Base-by-base conservation (phyloP, 1,140 invertebrate genomes). In the Ceratina calcarata region DNA sequence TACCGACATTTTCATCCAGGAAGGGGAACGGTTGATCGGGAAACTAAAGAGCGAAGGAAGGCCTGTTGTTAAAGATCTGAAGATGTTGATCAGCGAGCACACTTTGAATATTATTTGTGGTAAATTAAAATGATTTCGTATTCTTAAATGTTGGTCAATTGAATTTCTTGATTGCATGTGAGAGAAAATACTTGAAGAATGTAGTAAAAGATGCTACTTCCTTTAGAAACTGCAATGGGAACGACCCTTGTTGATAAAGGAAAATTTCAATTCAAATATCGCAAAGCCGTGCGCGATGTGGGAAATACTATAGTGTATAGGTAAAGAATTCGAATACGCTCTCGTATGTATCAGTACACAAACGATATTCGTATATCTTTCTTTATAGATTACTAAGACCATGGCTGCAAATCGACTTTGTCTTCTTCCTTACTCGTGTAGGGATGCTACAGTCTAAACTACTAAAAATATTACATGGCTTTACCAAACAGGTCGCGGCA, bases 181-280 rank as follows among this genome's bases (percentile, higher is more conserved):
- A 7, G 10, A 45, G 8, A 45, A 45, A 45, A 45, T 10, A 45
- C 6, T 32, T 37, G 7, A 1, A 2, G 10, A 65, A 12, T 10
- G 10, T 45, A 45, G 37, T 45, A 45, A 45, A 37, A 12, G n/a
- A 20, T 7, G 10, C 10, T 15, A 7, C 3, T 8, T 51, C 72
- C 87, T 90, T 7, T 80, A 96, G 96, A 97, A 91, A 96, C 96
- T 68, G 96, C 96, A 18, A 97, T 98, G 96, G 97, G 97, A 1
- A 95, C 94, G 32, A 94, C 94, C 76, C 93, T 97, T 53, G 93
- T 95, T 88, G 94, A 94, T 49, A 94, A 95, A 89, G 88, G 92
- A 70, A 89, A 94, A 72, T 91, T 89, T 61, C 91, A 93, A 10
- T 94, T 95, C 24, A 94, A 95, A 32, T 94, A 96, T 78, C 96